phyloP scores from a whole-genome alignment of 2,797 vertebrate species.

The Sternotherus odoratus region DNA sequence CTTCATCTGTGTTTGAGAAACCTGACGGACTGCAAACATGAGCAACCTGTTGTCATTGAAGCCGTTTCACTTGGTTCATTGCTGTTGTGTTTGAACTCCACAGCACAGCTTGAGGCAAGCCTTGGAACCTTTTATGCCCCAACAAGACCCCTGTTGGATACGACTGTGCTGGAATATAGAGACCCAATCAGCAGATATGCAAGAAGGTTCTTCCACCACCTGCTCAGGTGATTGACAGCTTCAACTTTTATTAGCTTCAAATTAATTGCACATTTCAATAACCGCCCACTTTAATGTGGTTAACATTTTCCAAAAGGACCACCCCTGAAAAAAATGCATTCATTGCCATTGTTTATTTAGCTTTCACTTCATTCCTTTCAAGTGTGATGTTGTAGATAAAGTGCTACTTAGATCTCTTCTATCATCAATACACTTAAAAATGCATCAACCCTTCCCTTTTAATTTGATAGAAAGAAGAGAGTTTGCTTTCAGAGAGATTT shows the following conservation, averaged over 20 bases:
- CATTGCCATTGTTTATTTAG: conserved; percentile 70
- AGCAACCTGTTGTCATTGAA: conserved; percentile 78
- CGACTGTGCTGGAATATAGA: conserved; percentile 90
- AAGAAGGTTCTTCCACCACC: conserved; percentile 96
- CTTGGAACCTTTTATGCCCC: conserved; percentile 94
- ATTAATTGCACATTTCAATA: conserved; percentile 77
- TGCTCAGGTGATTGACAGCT: conserved; percentile 90
- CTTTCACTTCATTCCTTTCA: conserved; percentile 69
- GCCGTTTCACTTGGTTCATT: conserved; percentile 72
- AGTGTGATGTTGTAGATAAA: conserved; percentile 50
- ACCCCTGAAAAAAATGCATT: conserved; percentile 62
- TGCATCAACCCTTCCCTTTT: conserved; percentile 50
- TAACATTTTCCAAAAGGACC: conserved; percentile 58
- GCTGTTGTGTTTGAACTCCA: conserved; percentile 78
- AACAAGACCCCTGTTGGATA: conserved; percentile 87
- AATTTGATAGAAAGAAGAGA: conserved; percentile 42
- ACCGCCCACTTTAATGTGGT: conserved; percentile 44
- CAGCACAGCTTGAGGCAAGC: conserved; percentile 93
- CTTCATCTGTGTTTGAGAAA: conserved; percentile 75
- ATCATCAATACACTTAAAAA: conserved; percentile 54
- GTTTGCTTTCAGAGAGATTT: background rate
- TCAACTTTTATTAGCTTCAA: conserved; percentile 71
- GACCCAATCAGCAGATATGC: conserved; percentile 92
- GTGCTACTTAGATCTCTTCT: conserved; percentile 59
- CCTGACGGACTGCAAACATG: conserved; percentile 81